Base-by-base conservation (phyloP, 2,888 invertebrate species). In the Agrenia bidenticulata region DNA sequence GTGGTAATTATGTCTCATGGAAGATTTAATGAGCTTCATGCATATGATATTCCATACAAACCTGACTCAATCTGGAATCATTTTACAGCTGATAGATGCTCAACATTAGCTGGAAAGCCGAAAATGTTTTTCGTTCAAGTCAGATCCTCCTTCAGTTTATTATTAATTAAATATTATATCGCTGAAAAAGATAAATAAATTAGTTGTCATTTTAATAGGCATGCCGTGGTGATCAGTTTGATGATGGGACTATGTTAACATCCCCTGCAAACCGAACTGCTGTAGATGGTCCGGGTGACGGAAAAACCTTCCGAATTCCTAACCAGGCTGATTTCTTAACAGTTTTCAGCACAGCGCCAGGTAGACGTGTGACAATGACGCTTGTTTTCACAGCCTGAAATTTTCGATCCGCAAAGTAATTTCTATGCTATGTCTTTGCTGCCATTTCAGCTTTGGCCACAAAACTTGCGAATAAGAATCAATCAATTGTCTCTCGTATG, bases 141-240 rank as follows among this genome's bases (percentile, higher is more conserved):
- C 37, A 13, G 19, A 57, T 27, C 54, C 15, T 2, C 26, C 15
- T 13, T 60, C n/a, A n/a, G n/a, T n/a, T n/a, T n/a, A n/a, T n/a
- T n/a, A n/a, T n/a, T n/a, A 39, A 39, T 7, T 39, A 39, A 39
- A 39, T 15, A 39, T 39, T 15, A 15, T 15, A 39, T 39, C 39
- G 39, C 9, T 7, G 15, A 39, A 15, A 39, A 39, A 39, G 9
- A 7, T 7, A 39, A 39, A 15, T 11, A 39, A 39, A 15, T 39
- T 39, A 15, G 7, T 15, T 39, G 39, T 39, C 39, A 7, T 39
- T 11, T 39, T 63, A 62, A 32, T 69, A 82, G 81, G 82, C 82
- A 1, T 82, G 82, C 70, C 78, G 80, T 58, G 81, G 81, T 1
- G 77, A 77, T 17, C 72, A 71, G 61, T 75, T 80, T 42, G 81